phyloP scores from a whole-genome alignment of 2,113 vertebrate species.

The Pitta sordida region DNA sequence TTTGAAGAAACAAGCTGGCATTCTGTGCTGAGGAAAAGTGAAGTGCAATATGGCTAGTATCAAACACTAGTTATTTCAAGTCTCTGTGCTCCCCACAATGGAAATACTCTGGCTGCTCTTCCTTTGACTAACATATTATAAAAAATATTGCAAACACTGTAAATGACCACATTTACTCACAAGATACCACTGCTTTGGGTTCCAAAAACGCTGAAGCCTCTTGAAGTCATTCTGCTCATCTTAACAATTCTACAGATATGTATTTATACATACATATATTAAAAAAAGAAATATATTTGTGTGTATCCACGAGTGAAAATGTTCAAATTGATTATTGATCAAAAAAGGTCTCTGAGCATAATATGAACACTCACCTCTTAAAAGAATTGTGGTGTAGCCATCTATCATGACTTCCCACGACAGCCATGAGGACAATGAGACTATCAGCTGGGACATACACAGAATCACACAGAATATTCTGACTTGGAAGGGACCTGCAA shows the following conservation, averaged over 20 bases:
- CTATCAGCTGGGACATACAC: neutral
- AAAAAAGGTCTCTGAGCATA: slow-evolving; percentile 22
- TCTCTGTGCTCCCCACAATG: neutral
- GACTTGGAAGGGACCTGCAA: no score
- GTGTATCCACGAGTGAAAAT: neutral
- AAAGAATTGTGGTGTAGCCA: slow-evolving; percentile 8
- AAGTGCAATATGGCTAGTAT: slow-evolving; percentile 36
- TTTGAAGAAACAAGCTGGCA: slow-evolving; percentile 69
- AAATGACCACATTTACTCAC: neutral
- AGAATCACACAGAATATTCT: no score
- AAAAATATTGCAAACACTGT: neutral
- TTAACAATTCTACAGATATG: neutral
- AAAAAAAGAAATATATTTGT: neutral
- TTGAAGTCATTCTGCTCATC: neutral
- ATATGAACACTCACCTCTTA: neutral
- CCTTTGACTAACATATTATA: slow-evolving; percentile 18
- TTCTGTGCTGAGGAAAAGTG: slow-evolving; percentile 60
- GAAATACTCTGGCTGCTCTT: slow-evolving; percentile 29
- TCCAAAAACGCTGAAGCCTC: neutral
- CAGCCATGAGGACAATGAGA: slow-evolving; percentile 36
- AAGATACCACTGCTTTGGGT: neutral
- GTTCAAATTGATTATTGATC: slow-evolving; percentile 46
- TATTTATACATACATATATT: neutral
- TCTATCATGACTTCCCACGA: slow-evolving; percentile 40
- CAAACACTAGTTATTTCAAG: slow-evolving; percentile 21